Conservation (phyloP, 2,888 invertebrate species). For the Ctena decussata region DNA sequence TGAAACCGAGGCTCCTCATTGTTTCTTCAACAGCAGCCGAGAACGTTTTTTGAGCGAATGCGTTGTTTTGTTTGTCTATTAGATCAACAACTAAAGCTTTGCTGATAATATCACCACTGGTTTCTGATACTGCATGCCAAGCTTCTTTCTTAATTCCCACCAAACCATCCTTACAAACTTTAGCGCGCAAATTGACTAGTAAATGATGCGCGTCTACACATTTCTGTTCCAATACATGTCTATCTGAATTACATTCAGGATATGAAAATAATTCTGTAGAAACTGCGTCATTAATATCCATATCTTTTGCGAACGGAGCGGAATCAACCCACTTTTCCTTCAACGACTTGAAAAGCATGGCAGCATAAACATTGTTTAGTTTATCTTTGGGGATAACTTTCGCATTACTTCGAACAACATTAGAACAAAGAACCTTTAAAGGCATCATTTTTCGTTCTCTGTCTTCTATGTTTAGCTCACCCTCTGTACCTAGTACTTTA, state of each 20-base stretch:
- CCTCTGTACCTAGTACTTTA: not conserved
- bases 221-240: conserved; percentile 4
- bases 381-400: not conserved
- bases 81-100: conserved; percentile 24
- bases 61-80: conserved; percentile 44
- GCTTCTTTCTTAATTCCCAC: not conserved
- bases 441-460: conserved; percentile 15
- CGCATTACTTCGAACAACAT: not conserved
- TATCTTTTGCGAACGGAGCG: not conserved
- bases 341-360: not conserved
- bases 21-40: conserved; percentile 1
- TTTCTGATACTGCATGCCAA: not conserved
- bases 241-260: not conserved
- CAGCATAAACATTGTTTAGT: conserved; percentile 20
- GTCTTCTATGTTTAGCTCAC: not conserved
- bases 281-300: conserved; percentile 12
- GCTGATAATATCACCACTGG: not conserved
- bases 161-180: not conserved
- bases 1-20: not conserved
- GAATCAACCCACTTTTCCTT: not conserved
- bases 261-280: conserved; percentile 6
- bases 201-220: conserved; percentile 17
- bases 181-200: not conserved
- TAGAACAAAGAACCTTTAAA: not conserved
- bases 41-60: conserved; percentile 39